Conservation (phyloP, 2,888 invertebrate genomes). For the Mechanitis messenoides region DNA sequence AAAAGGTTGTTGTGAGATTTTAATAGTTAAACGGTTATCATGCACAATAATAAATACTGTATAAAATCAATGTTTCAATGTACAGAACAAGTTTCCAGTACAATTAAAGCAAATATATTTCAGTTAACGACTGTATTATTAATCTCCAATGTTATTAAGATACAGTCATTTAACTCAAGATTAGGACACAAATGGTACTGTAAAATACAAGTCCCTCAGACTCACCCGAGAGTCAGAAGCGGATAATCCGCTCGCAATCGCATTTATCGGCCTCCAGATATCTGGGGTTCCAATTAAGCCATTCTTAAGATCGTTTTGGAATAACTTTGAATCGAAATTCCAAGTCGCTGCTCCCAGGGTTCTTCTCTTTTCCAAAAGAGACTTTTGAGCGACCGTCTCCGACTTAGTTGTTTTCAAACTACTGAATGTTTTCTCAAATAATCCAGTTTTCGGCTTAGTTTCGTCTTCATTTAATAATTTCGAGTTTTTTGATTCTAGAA, state of each 20-base stretch:
- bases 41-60: too few relatives aligned
- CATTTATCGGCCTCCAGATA: constrained; percentile 81
- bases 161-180: background rate
- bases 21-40: too few relatives aligned
- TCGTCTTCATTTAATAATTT: constrained; percentile 67
- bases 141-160: constrained; percentile 6
- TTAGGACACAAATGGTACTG: background rate
- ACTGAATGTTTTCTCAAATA: constrained; percentile 70
- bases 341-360: constrained; percentile 83
- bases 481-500: constrained; percentile 49
- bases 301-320: constrained; percentile 78
- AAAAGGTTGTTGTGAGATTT: background rate
- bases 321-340: constrained; percentile 79
- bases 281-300: constrained; percentile 80
- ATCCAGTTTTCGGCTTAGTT: constrained; percentile 65
- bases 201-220: constrained; percentile 15
- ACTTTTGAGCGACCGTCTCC: constrained; percentile 65
- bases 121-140: constrained; percentile 13
- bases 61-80: too few relatives aligned
- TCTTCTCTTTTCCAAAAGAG: constrained; percentile 78
- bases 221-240: constrained; percentile 73
- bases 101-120: constrained; percentile 10
- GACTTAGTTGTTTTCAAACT: constrained; percentile 67
- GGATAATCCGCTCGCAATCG: constrained; percentile 79
- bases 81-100: constrained; percentile 13